phyloP scores from a whole-genome alignment of 2,797 vertebrate genomes.

The Emys orbicularis region DNA sequence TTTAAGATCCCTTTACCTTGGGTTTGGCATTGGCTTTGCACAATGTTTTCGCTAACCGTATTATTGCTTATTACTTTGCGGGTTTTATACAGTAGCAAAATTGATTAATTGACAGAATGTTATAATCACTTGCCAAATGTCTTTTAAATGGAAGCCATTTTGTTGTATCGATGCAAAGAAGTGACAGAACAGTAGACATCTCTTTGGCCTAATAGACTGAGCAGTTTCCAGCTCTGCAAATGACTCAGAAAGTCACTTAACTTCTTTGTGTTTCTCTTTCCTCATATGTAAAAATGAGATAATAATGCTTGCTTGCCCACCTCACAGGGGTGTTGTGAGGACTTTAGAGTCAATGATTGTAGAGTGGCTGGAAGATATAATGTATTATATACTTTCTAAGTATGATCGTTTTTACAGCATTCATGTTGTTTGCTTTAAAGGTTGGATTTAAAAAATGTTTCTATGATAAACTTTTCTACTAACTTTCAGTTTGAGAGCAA shows the following conservation, averaged over 20 bases:
- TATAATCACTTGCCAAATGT: not conserved
- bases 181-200: not conserved
- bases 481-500: not conserved
- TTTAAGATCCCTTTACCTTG: not conserved
- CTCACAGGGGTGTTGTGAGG: not conserved
- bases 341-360: not conserved
- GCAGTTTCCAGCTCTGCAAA: conserved; percentile 1
- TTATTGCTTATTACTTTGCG: not conserved
- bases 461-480: not conserved
- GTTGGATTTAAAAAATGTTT: not conserved
- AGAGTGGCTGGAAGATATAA: not conserved
- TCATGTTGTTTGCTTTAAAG: not conserved
- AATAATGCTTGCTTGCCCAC: not conserved
- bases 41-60: not conserved
- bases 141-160: conserved; percentile 5
- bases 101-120: conserved; percentile 23
- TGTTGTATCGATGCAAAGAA: not conserved
- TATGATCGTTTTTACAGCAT: not conserved
- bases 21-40: not conserved
- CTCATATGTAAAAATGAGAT: not conserved
- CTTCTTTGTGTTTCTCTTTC: not conserved
- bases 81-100: not conserved
- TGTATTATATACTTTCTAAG: not conserved
- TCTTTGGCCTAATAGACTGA: not conserved
- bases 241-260: conserved; percentile 39